These are phyloP conservation scores for Dipodomys stephensi DNA, from an alignment of 2,113 vertebrate species.

Conservation along the genomic window DNA sequence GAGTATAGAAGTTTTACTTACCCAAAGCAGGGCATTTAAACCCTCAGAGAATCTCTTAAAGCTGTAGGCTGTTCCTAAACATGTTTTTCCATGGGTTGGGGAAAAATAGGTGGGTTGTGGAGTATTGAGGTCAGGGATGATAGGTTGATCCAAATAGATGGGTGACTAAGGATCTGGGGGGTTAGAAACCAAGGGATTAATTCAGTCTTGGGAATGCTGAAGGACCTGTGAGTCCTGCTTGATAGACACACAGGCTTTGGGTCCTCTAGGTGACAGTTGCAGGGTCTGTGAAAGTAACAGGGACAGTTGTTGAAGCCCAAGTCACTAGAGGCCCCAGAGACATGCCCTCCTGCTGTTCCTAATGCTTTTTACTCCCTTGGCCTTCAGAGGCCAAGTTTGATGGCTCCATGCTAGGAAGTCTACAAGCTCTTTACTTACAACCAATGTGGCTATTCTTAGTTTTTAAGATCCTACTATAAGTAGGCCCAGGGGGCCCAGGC, in stretches of 20 bases:
- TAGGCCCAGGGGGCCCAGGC: not conserved
- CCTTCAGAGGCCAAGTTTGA: not conserved
- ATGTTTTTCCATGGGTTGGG: not conserved
- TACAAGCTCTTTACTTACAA: not conserved
- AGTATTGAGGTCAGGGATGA: not conserved
- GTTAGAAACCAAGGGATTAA: not conserved
- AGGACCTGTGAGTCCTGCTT: not conserved
- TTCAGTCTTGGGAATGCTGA: not conserved
- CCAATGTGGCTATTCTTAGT: not conserved
- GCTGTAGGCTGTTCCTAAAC: not conserved
- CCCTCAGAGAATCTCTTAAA: not conserved
- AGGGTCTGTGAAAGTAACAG: not conserved
- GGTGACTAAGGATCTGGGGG: not conserved
- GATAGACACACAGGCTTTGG: not conserved
- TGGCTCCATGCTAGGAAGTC: not conserved
- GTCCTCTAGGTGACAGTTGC: not conserved
- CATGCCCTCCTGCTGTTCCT: accelerated
- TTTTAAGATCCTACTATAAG: not conserved
- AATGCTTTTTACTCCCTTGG: accelerated
- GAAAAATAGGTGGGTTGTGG: not conserved
- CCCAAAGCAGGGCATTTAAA: not conserved
- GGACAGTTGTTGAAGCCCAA: accelerated
- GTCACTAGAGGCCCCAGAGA: not conserved
- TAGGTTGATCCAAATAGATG: not conserved
- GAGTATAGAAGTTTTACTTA: not conserved